A percentile compares a stretch with the other conserved stretches of the same genome.
phyloP scores from a whole-genome alignment of 2,888 invertebrate genomes.

The Pristionchus entomophagus region DNA sequence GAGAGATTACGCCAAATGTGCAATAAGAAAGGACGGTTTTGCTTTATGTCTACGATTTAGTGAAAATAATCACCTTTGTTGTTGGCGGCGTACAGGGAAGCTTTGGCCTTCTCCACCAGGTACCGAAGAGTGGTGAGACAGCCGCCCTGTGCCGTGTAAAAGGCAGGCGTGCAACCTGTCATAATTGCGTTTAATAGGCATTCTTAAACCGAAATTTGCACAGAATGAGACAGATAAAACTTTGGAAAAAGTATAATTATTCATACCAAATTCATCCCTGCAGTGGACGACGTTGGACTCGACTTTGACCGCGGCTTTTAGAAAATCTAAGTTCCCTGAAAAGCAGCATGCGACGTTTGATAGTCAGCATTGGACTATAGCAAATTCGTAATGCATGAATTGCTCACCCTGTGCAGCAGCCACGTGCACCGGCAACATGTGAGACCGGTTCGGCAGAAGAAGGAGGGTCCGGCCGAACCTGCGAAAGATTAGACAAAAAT shows the following conservation, averaged over 20 bases:
- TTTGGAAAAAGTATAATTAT: background rate
- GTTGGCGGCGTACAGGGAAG: slow-evolving; percentile 64
- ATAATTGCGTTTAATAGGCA: background rate
- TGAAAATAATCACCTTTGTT: slow-evolving; percentile 54
- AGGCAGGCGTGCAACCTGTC: slow-evolving; percentile 67
- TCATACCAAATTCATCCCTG: slow-evolving; percentile 67
- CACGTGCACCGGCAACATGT: slow-evolving; percentile 72
- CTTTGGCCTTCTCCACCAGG: slow-evolving; percentile 69
- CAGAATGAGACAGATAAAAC: background rate
- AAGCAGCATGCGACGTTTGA: too few relatives aligned
- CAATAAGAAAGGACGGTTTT: too few relatives aligned
- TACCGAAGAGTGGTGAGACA: slow-evolving; percentile 67
- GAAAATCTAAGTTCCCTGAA: slow-evolving; percentile 71
- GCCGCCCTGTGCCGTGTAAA: slow-evolving; percentile 72
- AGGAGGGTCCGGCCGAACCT: slow-evolving; percentile 68
- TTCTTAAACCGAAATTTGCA: background rate
- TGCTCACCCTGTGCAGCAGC: slow-evolving; percentile 70
- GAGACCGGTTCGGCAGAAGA: slow-evolving; percentile 64
- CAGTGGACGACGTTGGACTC: slow-evolving; percentile 68
- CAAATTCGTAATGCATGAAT: background rate
- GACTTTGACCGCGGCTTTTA: slow-evolving; percentile 69
- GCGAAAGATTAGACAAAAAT: background rate
- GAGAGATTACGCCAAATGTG: too few relatives aligned
- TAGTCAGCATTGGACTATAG: too few relatives aligned
- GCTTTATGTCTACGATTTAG: too few relatives aligned